Evolutionary conservation across 2,888 invertebrate genomes (phyloP).

Genomic region (Amiota communis): DNA sequence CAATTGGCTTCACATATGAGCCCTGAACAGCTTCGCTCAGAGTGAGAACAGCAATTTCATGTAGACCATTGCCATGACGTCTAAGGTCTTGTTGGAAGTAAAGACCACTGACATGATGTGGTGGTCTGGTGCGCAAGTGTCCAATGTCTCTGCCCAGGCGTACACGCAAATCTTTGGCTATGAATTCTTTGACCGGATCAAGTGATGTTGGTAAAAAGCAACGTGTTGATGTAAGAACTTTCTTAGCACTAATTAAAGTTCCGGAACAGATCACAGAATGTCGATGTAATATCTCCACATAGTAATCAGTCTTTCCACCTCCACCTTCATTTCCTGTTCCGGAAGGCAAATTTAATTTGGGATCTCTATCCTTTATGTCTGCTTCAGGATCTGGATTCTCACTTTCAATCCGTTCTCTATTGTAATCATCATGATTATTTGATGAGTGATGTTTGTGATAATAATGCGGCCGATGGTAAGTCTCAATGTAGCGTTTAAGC

Average conservation of each 20-base stretch:
- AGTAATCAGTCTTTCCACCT: not conserved
- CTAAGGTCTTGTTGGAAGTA: not conserved
- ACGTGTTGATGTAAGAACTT: constrained; percentile 3
- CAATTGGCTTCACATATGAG: not conserved
- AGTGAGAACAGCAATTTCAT: not conserved
- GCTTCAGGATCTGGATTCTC: not conserved
- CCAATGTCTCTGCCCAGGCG: not conserved
- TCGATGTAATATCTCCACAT: not conserved
- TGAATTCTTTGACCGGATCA: not conserved
- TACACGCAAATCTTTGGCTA: not conserved
- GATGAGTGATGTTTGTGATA: not conserved
- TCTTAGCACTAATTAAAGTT: not conserved
- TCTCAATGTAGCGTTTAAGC: constrained; percentile 11
- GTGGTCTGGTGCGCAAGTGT: not conserved
- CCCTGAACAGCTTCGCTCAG: not conserved
- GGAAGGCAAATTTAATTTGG: not conserved
- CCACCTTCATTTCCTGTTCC: not conserved
- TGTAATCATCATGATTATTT: not conserved
- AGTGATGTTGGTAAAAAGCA: constrained; percentile 4
- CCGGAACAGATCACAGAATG: constrained; percentile 4
- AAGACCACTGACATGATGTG: not conserved
- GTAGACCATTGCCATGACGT: not conserved
- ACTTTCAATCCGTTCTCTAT: not conserved
- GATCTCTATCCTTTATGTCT: not conserved
- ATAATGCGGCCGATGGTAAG: constrained; percentile 16